Conservation (phyloP, 1,140 invertebrate genomes). For the Bombus sylvicola region DNA sequence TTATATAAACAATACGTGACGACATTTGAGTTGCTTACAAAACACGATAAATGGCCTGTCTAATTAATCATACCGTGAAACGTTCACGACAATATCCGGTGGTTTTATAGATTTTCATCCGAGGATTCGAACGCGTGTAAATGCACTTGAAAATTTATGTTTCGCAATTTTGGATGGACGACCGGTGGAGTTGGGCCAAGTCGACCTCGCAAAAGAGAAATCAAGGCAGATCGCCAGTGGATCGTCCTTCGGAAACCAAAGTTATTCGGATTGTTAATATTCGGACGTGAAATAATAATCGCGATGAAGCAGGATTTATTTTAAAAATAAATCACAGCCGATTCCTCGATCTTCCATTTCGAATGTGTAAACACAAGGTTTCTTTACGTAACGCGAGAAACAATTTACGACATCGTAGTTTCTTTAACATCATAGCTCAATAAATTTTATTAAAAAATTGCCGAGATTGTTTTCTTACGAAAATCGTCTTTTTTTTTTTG, state of each 20-base stretch:
- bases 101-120: slow-evolving; percentile 39
- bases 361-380: neutral
- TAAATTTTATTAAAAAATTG: neutral
- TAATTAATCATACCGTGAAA: slow-evolving; percentile 14
- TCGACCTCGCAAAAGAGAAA: slow-evolving; percentile 51
- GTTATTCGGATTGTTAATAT: slow-evolving; percentile 57
- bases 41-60: neutral
- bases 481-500: neutral
- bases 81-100: slow-evolving; percentile 25
- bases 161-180: slow-evolving; percentile 45
- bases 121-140: slow-evolving; percentile 16
- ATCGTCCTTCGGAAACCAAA: slow-evolving; percentile 51
- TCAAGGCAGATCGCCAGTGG: slow-evolving; percentile 59
- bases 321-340: slow-evolving; percentile 32
- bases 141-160: slow-evolving; percentile 55
- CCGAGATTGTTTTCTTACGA: neutral
- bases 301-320: slow-evolving; percentile 28
- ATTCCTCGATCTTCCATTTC: too few species aligned
- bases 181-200: slow-evolving; percentile 16
- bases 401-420: neutral
- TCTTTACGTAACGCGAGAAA: neutral
- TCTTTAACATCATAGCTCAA: too few species aligned
- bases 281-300: slow-evolving; percentile 40
- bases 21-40: neutral
- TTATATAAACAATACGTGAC: neutral